Base-by-base conservation (phyloP, 2,797 vertebrate species). In the Amblyopsis hoosieri region DNA sequence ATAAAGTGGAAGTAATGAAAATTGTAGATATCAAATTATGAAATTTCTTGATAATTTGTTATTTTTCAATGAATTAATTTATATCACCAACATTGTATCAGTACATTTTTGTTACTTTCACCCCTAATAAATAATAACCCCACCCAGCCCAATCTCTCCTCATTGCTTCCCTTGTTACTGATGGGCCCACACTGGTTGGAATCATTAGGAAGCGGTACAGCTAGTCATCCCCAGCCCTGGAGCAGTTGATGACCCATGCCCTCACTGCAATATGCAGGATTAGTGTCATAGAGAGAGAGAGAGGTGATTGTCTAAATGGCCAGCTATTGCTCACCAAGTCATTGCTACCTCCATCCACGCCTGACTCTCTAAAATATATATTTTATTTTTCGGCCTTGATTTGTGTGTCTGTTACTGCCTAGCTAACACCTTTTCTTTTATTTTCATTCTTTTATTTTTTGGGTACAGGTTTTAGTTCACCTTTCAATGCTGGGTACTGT, bases 151-250 rank as follows among this genome's bases (percentile, higher is more conserved):
- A 42, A 59, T 62, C 52, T 67, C 11, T 51, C 42, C 64, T 71
- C 64, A 79, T 70, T 60, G 37, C 14, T 54, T 49, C 17, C 60
- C 71, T 4, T 14, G 33, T 60, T 12, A 64, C 51, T 61, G 80
- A 81, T 79, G 79, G 75, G 78, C 75, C 67, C 68, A 70, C 58
- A 71, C 75, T 58, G 65, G 57, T 83, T 81, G 75, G 31, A 70
- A 73, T 62, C 63, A 57, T 64, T 68, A 50, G 55, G 50, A 67
- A 64, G 65, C 69, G 78, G 65, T 29, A 72, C 71, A 66, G 74
- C 67, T 63, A 29, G 53, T 50, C 56, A 29, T 29, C 56, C 52
- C 57, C 48, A 64, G 77, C 75, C 55, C 23, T 29, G 23, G 23
- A 29, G 23, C 23, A 29, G 3, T 29, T 29, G 23, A 29, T 29